Evolutionary conservation across 1,140 invertebrate genomes (phyloP).

Genomic region (Brachionus calyciflorus): DNA sequence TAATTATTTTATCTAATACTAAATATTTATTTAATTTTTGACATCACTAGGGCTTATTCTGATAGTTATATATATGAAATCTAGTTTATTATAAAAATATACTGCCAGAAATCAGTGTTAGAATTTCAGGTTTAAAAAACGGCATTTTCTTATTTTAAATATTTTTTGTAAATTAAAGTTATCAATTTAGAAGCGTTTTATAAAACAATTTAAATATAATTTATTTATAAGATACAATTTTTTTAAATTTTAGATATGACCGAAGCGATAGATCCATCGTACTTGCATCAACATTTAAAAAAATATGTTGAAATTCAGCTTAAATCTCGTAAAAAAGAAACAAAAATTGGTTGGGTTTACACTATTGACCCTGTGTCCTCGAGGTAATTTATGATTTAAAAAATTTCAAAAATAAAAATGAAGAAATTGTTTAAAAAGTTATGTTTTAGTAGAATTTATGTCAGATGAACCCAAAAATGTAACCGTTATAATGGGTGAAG

Average conservation of each 20-base stretch:
- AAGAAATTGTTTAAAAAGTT: background rate
- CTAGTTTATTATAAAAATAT: too few relatives aligned
- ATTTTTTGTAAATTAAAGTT: too few relatives aligned
- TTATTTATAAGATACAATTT: background rate
- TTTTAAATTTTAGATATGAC: background rate
- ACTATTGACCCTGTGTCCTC: slow-evolving; percentile 20
- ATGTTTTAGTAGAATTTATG: slow-evolving; percentile 7
- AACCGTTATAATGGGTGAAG: slow-evolving; percentile 4
- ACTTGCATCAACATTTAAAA: background rate
- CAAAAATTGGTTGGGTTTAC: background rate
- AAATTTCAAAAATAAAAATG: background rate
- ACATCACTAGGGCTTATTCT: too few relatives aligned
- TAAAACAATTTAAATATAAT: background rate
- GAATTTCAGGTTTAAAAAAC: too few relatives aligned
- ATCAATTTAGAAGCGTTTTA: too few relatives aligned
- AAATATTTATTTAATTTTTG: too few relatives aligned
- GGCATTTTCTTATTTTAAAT: too few relatives aligned
- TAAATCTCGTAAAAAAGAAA: background rate
- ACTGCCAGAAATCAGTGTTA: too few relatives aligned
- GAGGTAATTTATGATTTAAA: background rate
- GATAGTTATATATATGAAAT: too few relatives aligned
- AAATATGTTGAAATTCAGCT: slow-evolving; percentile 32
- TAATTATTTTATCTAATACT: too few relatives aligned
- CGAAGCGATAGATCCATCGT: background rate
- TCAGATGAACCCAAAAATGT: background rate